Percentiles rank a stretch among this genome's conserved stretches.
Evolutionary conservation across 2,113 vertebrate genomes (phyloP).

Genomic region (Nibea albiflora): DNA sequence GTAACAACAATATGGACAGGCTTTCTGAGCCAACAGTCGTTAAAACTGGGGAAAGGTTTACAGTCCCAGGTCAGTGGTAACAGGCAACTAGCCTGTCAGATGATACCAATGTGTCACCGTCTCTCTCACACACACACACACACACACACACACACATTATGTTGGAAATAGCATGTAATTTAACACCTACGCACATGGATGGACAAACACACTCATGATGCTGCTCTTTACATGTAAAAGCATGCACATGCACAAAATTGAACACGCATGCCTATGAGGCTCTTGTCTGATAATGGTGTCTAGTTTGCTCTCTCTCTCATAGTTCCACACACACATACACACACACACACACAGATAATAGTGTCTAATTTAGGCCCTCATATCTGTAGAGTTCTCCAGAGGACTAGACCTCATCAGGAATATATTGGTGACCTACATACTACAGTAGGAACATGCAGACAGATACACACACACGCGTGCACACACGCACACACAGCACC

Average conservation of each 20-base stretch:
- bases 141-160: constrained; percentile 36
- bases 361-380: constrained; percentile 79
- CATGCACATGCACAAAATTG: constrained; percentile 60
- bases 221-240: constrained; percentile 60
- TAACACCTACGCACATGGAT: constrained; percentile 36
- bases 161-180: constrained; percentile 57
- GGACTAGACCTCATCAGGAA: constrained; percentile 81
- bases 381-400: constrained; percentile 81
- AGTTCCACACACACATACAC: constrained; percentile 18
- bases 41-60: constrained; percentile 59
- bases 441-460: constrained; percentile 54
- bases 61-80: constrained; percentile 63
- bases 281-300: constrained; percentile 67
- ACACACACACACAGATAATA: constrained; percentile 69
- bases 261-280: constrained; percentile 56
- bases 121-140: background rate
- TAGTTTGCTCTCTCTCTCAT: constrained; percentile 20
- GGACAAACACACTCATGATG: constrained; percentile 47
- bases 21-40: constrained; percentile 49
- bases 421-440: constrained; percentile 82
- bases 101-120: constrained; percentile 48
- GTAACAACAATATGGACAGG: constrained; percentile 54
- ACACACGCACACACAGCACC: constrained; percentile 40
- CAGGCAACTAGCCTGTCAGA: constrained; percentile 51
- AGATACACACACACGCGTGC: constrained; percentile 7